Conservation (phyloP, 2,888 invertebrate species). For the Osedax frankpressi region DNA sequence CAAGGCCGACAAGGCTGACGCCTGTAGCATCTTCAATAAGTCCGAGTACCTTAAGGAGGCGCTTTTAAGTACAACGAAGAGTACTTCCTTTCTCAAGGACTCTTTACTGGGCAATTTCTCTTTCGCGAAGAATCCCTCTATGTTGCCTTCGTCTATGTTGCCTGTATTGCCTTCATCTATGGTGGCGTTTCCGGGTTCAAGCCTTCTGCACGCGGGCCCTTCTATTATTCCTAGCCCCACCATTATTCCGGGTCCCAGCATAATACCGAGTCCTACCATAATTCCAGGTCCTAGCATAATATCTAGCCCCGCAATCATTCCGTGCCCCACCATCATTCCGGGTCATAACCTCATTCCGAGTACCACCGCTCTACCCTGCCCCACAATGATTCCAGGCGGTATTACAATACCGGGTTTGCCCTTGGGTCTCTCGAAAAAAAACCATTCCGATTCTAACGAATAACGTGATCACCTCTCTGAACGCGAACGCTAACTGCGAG, state of each 20-base stretch:
- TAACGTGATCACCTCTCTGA: too few species aligned
- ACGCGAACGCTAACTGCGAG: too few species aligned
- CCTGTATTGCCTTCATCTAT: not conserved
- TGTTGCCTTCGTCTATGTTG: too few species aligned
- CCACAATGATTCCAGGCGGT: too few species aligned
- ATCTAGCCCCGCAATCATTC: not conserved
- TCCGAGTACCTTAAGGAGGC: not conserved
- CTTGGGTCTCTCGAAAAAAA: too few species aligned
- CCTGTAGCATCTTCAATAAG: not conserved
- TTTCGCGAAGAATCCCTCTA: not conserved
- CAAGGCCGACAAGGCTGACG: not conserved
- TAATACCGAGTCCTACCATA: not conserved
- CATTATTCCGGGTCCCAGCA: not conserved
- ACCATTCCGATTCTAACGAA: too few species aligned
- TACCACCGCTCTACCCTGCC: not conserved
- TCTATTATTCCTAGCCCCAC: not conserved
- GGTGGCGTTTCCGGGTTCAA: not conserved
- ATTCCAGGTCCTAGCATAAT: not conserved
- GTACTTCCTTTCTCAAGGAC: not conserved
- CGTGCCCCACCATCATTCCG: not conserved
- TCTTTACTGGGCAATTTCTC: not conserved
- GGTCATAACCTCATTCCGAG: not conserved
- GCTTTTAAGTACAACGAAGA: not conserved
- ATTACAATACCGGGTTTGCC: too few species aligned
- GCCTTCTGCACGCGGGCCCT: not conserved